Evolutionary conservation across 2,797 vertebrate genomes (phyloP).

Genomic region (Rousettus madagascariensis): DNA sequence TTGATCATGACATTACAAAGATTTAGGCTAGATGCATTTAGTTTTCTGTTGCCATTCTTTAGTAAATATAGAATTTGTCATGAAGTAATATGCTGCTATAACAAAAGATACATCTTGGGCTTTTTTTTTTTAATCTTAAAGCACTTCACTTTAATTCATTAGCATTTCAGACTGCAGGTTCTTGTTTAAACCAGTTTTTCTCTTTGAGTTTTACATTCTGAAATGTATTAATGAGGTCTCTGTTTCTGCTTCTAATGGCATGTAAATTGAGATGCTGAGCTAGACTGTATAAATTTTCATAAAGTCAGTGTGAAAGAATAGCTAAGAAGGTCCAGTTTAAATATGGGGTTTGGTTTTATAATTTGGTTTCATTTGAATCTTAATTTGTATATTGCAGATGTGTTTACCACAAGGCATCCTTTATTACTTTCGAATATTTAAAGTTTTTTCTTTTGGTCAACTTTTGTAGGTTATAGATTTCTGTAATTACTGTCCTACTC

Average conservation of each 20-base stretch:
- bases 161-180: slow-evolving; percentile 23
- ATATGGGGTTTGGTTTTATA: slow-evolving; percentile 32
- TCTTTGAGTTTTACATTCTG: not conserved
- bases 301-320: slow-evolving; percentile 33
- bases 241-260: slow-evolving; percentile 10
- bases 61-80: not conserved
- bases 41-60: not conserved
- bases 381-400: not conserved
- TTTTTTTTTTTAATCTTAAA: not conserved
- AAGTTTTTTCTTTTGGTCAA: slow-evolving; percentile 13
- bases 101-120: not conserved
- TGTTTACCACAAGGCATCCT: not conserved
- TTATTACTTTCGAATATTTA: slow-evolving; percentile 43
- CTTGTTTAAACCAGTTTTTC: slow-evolving; percentile 10
- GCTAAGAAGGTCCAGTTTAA: not conserved
- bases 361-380: slow-evolving; percentile 46
- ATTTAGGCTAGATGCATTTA: not conserved
- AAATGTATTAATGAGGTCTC: not conserved
- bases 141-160: not conserved
- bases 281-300: not conserved
- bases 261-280: slow-evolving; percentile 6
- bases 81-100: not conserved
- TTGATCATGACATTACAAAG: slow-evolving; percentile 33
- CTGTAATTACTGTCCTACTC: not conserved
- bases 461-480: slow-evolving; percentile 9